phyloP scores from a whole-genome alignment of 2,888 invertebrate genomes.

The Nowickia ferox region DNA sequence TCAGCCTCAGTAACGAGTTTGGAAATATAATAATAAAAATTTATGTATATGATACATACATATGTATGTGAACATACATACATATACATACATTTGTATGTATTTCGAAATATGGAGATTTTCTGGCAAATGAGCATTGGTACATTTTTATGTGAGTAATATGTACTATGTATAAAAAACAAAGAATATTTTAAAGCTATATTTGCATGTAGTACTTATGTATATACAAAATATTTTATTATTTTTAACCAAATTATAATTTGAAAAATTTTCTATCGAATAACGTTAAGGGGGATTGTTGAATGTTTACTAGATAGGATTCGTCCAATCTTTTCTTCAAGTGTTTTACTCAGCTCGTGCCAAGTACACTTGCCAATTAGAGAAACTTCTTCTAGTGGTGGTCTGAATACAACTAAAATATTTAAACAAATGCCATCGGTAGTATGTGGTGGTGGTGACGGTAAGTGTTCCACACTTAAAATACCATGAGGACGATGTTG shows the following conservation, averaged over 20 bases:
- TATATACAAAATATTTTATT: conserved; percentile 37
- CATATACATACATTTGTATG: no score
- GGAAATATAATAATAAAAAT: no score
- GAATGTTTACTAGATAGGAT: conserved; percentile 89
- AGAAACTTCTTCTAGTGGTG: conserved; percentile 93
- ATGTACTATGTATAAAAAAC: background rate
- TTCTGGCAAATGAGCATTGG: background rate
- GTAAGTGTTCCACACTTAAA: conserved; percentile 89
- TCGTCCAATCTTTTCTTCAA: conserved; percentile 86
- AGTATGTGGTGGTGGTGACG: conserved; percentile 83
- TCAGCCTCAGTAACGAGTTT: no score
- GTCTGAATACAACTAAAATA: conserved; percentile 91
- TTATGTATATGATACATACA: no score
- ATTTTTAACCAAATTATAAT: background rate
- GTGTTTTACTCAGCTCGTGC: conserved; percentile 91
- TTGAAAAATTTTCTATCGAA: conserved; percentile 84
- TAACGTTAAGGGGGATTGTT: conserved; percentile 91
- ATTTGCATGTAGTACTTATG: background rate
- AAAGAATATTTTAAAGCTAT: conserved; percentile 33
- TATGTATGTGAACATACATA: no score
- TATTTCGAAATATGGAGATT: background rate
- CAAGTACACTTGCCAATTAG: conserved; percentile 95
- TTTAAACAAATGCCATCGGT: conserved; percentile 92
- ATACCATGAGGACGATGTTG: conserved; percentile 91
- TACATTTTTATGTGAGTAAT: background rate